phyloP scores from a whole-genome alignment of 2,113 vertebrate species.

The Rhea pennata region DNA sequence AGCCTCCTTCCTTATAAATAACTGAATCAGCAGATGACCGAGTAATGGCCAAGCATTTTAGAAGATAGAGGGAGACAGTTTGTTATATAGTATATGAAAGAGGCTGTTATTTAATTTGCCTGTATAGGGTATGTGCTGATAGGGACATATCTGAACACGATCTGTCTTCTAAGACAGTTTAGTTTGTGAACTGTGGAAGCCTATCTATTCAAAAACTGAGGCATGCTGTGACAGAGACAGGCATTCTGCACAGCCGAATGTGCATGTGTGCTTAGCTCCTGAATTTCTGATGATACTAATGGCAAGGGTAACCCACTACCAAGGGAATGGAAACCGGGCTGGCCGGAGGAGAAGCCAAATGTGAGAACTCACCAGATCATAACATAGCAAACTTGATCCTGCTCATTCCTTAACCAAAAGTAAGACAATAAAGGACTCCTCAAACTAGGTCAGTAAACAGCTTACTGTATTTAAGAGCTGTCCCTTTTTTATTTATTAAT shows the following conservation, averaged over 20 bases:
- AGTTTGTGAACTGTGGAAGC: neutral
- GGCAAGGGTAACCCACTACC: neutral
- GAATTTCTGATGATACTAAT: neutral
- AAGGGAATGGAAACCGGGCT: neutral
- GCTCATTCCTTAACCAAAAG: neutral
- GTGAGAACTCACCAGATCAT: neutral
- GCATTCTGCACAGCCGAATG: neutral
- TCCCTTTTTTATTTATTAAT: neutral
- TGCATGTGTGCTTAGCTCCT: neutral
- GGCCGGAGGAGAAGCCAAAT: neutral
- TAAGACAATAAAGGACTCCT: neutral
- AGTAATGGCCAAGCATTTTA: neutral
- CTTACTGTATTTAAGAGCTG: neutral
- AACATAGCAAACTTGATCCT: neutral
- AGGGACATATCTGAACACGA: rapidly evolving
- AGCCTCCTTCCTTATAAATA: neutral
- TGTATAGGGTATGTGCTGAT: neutral
- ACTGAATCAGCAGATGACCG: neutral
- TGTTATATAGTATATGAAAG: neutral
- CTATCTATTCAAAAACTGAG: neutral
- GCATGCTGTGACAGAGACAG: neutral
- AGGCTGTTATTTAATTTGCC: neutral
- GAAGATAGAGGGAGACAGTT: neutral
- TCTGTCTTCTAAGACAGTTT: neutral
- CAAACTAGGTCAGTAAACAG: neutral